These are phyloP conservation scores for Gadopsis marmoratus DNA, from an alignment of 2,797 vertebrate genomes.

Conservation along the genomic window DNA sequence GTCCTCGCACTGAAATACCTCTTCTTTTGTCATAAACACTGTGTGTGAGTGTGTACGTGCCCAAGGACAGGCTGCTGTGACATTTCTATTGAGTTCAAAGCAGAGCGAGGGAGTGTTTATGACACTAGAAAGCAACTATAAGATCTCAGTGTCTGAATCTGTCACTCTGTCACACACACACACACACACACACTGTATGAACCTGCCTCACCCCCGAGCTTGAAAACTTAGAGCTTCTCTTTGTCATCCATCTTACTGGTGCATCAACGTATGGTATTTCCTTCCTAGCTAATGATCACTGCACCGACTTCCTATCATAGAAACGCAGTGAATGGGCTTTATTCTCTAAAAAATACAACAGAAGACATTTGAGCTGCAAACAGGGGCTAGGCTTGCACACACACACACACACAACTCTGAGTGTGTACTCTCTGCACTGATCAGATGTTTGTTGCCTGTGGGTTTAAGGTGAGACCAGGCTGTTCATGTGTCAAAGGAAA, in stretches of 20 bases:
- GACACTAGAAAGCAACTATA: constrained; percentile 62
- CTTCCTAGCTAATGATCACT: constrained; percentile 62
- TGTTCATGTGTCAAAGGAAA: constrained; percentile 53
- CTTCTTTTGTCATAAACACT: constrained; percentile 69
- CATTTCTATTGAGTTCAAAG: constrained; percentile 70
- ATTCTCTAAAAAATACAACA: constrained; percentile 35
- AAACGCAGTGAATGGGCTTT: constrained; percentile 49
- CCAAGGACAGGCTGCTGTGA: constrained; percentile 51
- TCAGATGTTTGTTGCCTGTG: constrained; percentile 39
- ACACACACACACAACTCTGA: constrained; percentile 8
- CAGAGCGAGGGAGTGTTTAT: constrained; percentile 59
- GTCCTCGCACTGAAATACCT: constrained; percentile 69
- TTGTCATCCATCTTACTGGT: constrained; percentile 47
- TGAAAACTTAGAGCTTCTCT: constrained; percentile 79
- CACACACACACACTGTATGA: constrained; percentile 17
- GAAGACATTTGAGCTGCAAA: constrained; percentile 60
- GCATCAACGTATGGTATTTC: constrained; percentile 59
- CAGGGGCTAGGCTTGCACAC: constrained; percentile 27
- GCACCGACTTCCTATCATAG: constrained; percentile 63
- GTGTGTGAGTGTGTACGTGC: background rate
- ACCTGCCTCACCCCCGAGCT: constrained; percentile 54
- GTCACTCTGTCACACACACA: constrained; percentile 34
- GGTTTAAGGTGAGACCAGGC: constrained; percentile 50
- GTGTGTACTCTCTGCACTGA: constrained; percentile 18
- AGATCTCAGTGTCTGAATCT: constrained; percentile 61